Percentiles rank a stretch among this genome's conserved stretches.
These are phyloP conservation scores for Philaethria dido DNA, from an alignment of 2,888 invertebrate species.

Conservation along the genomic window DNA sequence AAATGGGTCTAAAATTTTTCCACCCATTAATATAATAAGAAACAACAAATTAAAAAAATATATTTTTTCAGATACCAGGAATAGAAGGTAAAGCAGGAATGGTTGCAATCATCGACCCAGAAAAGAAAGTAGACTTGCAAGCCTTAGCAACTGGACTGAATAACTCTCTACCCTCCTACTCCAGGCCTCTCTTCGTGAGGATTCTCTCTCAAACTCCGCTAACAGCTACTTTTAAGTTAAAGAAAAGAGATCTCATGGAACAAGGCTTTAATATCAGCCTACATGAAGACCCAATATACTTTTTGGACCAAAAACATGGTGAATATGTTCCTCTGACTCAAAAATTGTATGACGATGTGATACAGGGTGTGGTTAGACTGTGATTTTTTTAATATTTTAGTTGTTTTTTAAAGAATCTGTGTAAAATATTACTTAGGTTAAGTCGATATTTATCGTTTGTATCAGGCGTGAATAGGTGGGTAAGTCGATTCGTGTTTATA, in stretches of 20 bases:
- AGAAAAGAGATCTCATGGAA: slow-evolving; percentile 93
- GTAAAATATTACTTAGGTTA: too few species aligned
- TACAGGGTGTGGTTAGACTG: slow-evolving; percentile 78
- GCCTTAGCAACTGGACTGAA: slow-evolving; percentile 66
- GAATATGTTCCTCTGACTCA: slow-evolving; percentile 76
- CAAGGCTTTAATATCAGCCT: slow-evolving; percentile 89
- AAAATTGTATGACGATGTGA: slow-evolving; percentile 76
- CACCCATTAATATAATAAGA: too few species aligned
- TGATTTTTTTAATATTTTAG: slow-evolving; percentile 53
- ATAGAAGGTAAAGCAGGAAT: slow-evolving; percentile 96
- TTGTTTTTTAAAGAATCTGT: not conserved
- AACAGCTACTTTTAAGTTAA: slow-evolving; percentile 95
- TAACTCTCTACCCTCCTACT: slow-evolving; percentile 90
- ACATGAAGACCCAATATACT: slow-evolving; percentile 88
- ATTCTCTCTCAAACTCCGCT: slow-evolving; percentile 89
- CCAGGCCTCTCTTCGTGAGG: slow-evolving; percentile 94
- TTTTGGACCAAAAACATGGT: slow-evolving; percentile 75
- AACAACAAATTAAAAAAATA: not conserved
- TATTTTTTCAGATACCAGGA: slow-evolving; percentile 85
- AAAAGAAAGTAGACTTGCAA: slow-evolving; percentile 85
- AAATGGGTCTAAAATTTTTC: too few species aligned
- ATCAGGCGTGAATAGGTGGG: too few species aligned
- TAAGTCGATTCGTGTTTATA: too few species aligned
- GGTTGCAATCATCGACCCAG: slow-evolving; percentile 93
- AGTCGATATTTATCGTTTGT: too few species aligned